Percentiles rank a stretch among this genome's conserved stretches.
phyloP scores from a whole-genome alignment of 92 coral and sea anemone species.

The Zoanthus gigantus region DNA sequence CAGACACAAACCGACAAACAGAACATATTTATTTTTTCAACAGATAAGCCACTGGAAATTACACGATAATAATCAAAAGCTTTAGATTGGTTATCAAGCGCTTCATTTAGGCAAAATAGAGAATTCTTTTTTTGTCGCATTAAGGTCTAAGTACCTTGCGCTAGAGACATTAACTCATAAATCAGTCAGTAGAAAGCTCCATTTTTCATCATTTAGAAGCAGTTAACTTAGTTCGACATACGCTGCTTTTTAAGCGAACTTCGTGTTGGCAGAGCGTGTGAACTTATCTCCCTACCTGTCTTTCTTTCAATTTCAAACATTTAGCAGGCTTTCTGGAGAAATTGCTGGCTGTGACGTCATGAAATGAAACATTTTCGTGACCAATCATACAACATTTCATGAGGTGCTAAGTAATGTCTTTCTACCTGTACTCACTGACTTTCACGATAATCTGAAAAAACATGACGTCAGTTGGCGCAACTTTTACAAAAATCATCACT shows the following conservation, averaged over 20 bases:
- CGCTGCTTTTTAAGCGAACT: neutral
- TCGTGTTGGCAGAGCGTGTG: neutral
- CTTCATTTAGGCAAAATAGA: slow-evolving; percentile 21
- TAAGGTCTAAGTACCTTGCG: neutral
- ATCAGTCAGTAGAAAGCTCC: neutral
- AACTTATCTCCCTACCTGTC: neutral
- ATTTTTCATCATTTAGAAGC: neutral
- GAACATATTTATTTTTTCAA: neutral
- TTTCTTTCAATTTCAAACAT: neutral
- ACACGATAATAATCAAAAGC: neutral
- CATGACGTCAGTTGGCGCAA: slow-evolving; percentile 21
- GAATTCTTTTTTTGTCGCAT: slow-evolving; percentile 38
- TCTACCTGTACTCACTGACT: neutral
- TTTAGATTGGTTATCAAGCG: slow-evolving; percentile 16
- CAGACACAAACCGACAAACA: neutral
- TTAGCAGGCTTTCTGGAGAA: neutral
- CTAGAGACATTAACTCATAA: neutral
- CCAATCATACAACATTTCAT: slow-evolving; percentile 5
- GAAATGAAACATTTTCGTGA: slow-evolving; percentile 15
- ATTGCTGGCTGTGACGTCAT: slow-evolving; percentile 23
- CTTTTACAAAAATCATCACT: neutral
- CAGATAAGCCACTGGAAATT: neutral
- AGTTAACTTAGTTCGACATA: neutral
- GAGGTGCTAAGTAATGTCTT: slow-evolving; percentile 26
- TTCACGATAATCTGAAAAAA: slow-evolving; percentile 16